Evolutionary conservation across 1,140 invertebrate genomes (phyloP).

Genomic region (Ceratosolen fusciceps): DNA sequence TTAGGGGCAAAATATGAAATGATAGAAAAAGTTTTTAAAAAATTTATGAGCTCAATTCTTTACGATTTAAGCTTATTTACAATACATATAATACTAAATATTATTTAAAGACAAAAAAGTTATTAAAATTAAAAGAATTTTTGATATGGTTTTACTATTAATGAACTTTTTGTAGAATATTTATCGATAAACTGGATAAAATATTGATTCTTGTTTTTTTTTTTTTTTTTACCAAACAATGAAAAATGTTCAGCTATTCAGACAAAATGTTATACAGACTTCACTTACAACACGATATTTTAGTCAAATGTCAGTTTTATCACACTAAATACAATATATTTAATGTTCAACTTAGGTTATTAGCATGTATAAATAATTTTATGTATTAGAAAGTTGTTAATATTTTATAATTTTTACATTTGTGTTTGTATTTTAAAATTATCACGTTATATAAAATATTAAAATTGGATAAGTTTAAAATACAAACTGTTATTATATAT

Average conservation of each 20-base stretch:
- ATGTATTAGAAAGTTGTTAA: not conserved
- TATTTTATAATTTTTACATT: constrained; percentile 1
- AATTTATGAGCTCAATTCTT: not conserved
- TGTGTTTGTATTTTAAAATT: constrained; percentile 9
- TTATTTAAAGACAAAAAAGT: not conserved
- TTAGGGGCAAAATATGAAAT: not conserved
- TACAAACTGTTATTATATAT: not conserved
- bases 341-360: not conserved
- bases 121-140: not conserved
- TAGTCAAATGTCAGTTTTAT: not conserved
- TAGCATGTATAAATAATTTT: constrained; percentile 5
- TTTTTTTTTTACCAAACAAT: not conserved
- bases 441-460: not conserved
- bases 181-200: not conserved
- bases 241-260: too few species aligned
- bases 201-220: too few species aligned
- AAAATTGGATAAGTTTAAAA: constrained; percentile 5
- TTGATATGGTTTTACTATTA: not conserved
- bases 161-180: not conserved
- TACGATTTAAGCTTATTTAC: not conserved
- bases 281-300: not conserved
- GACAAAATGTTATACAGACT: not conserved
- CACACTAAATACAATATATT: not conserved
- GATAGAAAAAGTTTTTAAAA: not conserved
- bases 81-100: not conserved